Evolutionary conservation across 2,797 vertebrate genomes (phyloP).

Genomic region (Melanotaenia parkinsoni): DNA sequence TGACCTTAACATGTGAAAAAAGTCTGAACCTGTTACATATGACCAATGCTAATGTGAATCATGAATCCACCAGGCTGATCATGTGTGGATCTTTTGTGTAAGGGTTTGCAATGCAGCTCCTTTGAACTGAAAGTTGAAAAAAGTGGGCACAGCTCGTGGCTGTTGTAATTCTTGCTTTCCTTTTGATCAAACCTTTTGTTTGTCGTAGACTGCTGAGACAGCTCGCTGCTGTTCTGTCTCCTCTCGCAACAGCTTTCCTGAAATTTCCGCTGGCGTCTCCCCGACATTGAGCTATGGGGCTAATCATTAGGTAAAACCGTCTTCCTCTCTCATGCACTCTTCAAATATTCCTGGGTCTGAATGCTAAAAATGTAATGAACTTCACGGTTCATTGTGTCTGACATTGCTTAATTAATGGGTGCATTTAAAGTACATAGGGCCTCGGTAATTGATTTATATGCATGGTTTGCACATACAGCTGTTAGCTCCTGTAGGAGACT

Average conservation of each 20-base stretch:
- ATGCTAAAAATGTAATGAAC: constrained; percentile 99
- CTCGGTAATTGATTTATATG: constrained; percentile 99
- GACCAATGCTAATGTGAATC: constrained; percentile 12
- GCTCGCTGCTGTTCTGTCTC: constrained; percentile 58
- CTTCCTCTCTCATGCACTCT: constrained; percentile 83
- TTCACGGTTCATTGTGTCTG: constrained; percentile 99
- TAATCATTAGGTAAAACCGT: constrained; percentile 95
- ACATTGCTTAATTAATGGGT: constrained; percentile 99
- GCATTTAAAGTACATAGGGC: constrained; percentile 99
- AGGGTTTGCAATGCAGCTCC: constrained; percentile 2
- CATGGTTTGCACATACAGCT: constrained; percentile 99
- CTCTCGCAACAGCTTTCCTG: constrained; percentile 63
- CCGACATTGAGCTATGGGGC: constrained; percentile 87
- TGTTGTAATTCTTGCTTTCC: constrained; percentile 41
- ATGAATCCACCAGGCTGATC: constrained; percentile 11
- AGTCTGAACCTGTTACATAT: neutral
- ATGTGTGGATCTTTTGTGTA: neutral
- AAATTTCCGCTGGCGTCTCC: constrained; percentile 84
- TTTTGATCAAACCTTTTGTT: constrained; percentile 52
- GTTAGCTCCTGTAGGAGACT: constrained; percentile 99
- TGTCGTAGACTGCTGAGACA: constrained; percentile 63
- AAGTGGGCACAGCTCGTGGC: constrained; percentile 33
- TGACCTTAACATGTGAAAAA: neutral
- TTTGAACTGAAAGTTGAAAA: constrained; percentile 42
- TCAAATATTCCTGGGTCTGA: constrained; percentile 96